phyloP scores from a whole-genome alignment of 2,888 invertebrate genomes.

The Pristionchus entomophagus region DNA sequence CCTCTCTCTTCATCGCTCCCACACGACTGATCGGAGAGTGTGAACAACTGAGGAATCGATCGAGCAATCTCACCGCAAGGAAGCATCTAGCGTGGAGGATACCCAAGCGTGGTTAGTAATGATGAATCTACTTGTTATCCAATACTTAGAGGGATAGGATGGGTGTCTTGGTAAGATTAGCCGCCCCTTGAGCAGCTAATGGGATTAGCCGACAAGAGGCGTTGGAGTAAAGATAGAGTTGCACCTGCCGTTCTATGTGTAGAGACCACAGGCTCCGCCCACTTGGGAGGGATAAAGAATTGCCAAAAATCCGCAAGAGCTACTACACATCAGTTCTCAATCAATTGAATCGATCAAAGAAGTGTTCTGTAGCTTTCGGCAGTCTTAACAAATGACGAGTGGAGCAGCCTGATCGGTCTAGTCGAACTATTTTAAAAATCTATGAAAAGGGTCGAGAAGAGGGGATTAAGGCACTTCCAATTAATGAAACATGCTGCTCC shows the following conservation, averaged over 20 bases:
- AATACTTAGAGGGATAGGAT: background rate
- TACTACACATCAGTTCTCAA: no score
- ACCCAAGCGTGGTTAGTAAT: background rate
- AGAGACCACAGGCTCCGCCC: no score
- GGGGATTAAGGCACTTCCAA: no score
- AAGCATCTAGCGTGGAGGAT: conserved; percentile 21
- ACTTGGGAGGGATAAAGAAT: no score
- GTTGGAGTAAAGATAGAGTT: background rate
- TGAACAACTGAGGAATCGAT: background rate
- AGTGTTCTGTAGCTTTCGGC: no score
- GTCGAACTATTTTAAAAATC: no score
- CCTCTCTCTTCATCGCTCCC: conserved; percentile 10
- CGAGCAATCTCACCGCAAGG: background rate
- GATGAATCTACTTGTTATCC: background rate
- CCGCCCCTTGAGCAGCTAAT: conserved; percentile 19
- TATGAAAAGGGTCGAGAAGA: no score
- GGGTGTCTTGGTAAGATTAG: background rate
- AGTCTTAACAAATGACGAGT: no score
- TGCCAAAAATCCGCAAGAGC: no score
- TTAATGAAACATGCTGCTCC: no score
- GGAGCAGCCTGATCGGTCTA: no score
- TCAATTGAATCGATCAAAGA: no score
- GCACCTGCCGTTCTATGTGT: background rate
- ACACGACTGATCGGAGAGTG: background rate
- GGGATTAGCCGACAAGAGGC: conserved; percentile 20